Evolutionary conservation across 2,888 invertebrate species (phyloP).

Genomic region (Scaptomyza parva): DNA sequence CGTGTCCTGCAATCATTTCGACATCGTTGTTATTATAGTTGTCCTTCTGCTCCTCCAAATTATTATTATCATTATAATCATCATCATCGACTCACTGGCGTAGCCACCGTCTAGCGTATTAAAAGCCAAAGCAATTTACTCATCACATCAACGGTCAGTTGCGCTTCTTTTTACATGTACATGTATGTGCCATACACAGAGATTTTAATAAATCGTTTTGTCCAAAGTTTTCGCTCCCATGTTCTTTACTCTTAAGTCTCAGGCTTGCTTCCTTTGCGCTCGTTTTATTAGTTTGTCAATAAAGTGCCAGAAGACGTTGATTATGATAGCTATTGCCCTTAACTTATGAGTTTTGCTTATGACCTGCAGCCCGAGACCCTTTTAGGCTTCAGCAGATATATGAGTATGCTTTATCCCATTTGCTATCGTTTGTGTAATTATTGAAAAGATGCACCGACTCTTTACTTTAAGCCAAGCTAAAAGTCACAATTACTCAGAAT

Average conservation of each 20-base stretch:
- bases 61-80: conserved; percentile 8
- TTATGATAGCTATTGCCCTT: conserved; percentile 54
- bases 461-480: not conserved
- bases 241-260: conserved; percentile 12
- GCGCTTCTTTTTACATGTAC: conserved; percentile 61
- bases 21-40: conserved; percentile 49
- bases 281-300: conserved; percentile 82
- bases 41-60: not conserved
- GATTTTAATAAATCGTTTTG: conserved; percentile 82
- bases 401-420: conserved; percentile 25
- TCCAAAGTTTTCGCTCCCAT: conserved; percentile 23
- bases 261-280: conserved; percentile 16
- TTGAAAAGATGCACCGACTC: not conserved
- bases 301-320: conserved; percentile 77
- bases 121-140: conserved; percentile 83
- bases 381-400: conserved; percentile 37
- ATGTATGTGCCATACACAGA: conserved; percentile 52
- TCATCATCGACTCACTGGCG: conserved; percentile 11
- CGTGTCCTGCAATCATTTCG: conserved; percentile 71
- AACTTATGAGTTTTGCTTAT: conserved; percentile 54
- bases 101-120: conserved; percentile 66
- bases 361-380: conserved; percentile 55
- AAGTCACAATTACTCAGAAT: not conserved
- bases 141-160: conserved; percentile 78
- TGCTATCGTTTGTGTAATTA: conserved; percentile 11